A percentile compares a stretch with the other conserved stretches of the same genome.
These are phyloP conservation scores for Zapus hudsonius DNA, from an alignment of 2,113 vertebrate genomes.

Conservation along the genomic window DNA sequence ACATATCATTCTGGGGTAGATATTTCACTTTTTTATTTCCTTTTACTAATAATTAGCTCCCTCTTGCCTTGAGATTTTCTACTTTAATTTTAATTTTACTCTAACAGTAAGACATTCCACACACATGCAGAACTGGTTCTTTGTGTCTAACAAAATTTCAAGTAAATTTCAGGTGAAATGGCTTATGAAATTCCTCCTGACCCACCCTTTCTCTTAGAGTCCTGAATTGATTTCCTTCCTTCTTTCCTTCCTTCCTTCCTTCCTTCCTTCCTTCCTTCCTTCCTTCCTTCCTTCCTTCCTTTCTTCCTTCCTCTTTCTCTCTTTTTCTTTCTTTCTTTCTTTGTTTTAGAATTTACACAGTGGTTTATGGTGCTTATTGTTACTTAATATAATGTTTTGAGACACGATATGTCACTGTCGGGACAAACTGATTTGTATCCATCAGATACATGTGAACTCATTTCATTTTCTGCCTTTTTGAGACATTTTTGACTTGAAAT, in stretches of 20 bases:
- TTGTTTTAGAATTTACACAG: background rate
- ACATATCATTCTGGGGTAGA: no score
- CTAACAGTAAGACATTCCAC: no score
- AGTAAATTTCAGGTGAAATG: background rate
- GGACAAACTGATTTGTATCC: background rate
- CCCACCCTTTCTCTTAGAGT: background rate
- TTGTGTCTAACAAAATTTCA: background rate
- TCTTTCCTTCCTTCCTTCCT: no score
- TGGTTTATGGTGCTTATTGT: background rate
- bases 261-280: no score
- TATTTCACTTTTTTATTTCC: no score
- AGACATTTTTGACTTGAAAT: background rate
- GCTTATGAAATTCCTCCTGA: background rate
- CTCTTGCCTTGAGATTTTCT: no score
- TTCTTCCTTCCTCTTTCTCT: no score
- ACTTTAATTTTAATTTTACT: no score
- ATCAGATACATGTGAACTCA: background rate
- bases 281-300: no score
- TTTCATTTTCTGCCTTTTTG: background rate
- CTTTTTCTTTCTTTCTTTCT: no score
- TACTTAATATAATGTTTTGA: conserved; percentile 20
- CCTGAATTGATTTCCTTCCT: conserved; percentile 30
- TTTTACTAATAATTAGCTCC: no score
- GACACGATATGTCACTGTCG: background rate
- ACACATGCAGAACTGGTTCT: background rate